Conservation (phyloP, 2,888 invertebrate species). For the Cephus pulcher region DNA sequence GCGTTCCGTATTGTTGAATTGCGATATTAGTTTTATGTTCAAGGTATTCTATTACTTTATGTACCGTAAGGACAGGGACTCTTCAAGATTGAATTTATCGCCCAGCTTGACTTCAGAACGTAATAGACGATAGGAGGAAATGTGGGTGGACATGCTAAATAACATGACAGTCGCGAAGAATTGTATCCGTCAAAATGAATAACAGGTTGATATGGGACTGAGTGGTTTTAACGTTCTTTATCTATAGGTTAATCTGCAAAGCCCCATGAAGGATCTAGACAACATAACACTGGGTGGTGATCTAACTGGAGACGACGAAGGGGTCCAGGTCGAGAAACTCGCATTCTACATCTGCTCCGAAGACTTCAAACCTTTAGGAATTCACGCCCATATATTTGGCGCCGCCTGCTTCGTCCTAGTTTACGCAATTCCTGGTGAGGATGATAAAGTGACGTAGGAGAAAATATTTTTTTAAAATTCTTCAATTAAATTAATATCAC, state of each 20-base stretch:
- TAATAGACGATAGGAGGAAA: background rate
- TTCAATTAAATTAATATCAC: background rate
- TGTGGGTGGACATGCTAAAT: background rate
- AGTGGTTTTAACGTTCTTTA: background rate
- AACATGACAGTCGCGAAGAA: background rate
- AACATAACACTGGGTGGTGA: constrained; percentile 41
- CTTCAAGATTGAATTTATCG: background rate
- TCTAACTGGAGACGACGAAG: constrained; percentile 20
- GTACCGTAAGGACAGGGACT: background rate
- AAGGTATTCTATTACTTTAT: background rate
- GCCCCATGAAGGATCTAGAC: constrained; percentile 34
- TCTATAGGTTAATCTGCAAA: constrained; percentile 45
- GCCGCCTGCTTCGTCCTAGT: constrained; percentile 79
- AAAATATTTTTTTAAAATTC: background rate
- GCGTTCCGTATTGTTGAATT: too few relatives aligned
- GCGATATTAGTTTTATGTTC: background rate
- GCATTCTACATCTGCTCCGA: constrained; percentile 74
- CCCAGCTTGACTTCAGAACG: background rate
- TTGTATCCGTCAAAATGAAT: background rate
- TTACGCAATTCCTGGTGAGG: constrained; percentile 79
- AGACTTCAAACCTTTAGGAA: constrained; percentile 71
- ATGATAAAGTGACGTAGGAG: background rate
- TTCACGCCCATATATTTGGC: constrained; percentile 73
- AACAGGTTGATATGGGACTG: background rate
- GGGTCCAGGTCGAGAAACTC: constrained; percentile 33